Evolutionary conservation across 2,888 invertebrate species (phyloP).

Genomic region (Conistra vaccinii): DNA sequence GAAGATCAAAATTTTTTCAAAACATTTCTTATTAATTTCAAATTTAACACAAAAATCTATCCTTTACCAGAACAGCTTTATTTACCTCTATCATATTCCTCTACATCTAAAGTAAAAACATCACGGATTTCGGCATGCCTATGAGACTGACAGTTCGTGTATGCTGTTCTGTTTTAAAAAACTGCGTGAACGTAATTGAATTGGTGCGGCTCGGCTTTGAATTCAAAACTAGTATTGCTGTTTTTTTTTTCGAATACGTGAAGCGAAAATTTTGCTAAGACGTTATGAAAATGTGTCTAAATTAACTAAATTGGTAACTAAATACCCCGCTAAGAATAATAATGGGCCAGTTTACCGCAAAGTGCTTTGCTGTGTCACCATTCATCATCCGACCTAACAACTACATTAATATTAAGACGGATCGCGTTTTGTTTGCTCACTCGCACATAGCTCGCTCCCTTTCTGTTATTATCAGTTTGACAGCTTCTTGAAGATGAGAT

Average conservation of each 20-base stretch:
- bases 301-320: conserved; percentile 80
- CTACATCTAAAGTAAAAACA: conserved; percentile 59
- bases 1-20: background rate
- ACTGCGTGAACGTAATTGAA: conserved; percentile 47
- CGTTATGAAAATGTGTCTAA: conserved; percentile 67
- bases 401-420: conserved; percentile 87
- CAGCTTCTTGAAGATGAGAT: conserved; percentile 73
- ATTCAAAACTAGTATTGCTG: conserved; percentile 2
- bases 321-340: conserved; percentile 83
- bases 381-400: conserved; percentile 85
- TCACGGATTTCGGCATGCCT: conserved; percentile 61
- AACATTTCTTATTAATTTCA: background rate
- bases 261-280: conserved; percentile 37
- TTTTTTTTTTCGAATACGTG: conserved; percentile 6
- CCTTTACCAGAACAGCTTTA: conserved; percentile 56
- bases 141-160: conserved; percentile 26
- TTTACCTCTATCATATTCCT: conserved; percentile 57
- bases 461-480: conserved; percentile 80
- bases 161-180: conserved; percentile 42
- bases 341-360: conserved; percentile 85
- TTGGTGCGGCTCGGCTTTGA: conserved; percentile 42
- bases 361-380: conserved; percentile 89
- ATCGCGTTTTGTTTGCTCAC: conserved; percentile 75
- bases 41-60: conserved; percentile 20
- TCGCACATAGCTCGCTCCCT: conserved; percentile 71